phyloP scores from a whole-genome alignment of 2,113 vertebrate species.

The Strix aluco region DNA sequence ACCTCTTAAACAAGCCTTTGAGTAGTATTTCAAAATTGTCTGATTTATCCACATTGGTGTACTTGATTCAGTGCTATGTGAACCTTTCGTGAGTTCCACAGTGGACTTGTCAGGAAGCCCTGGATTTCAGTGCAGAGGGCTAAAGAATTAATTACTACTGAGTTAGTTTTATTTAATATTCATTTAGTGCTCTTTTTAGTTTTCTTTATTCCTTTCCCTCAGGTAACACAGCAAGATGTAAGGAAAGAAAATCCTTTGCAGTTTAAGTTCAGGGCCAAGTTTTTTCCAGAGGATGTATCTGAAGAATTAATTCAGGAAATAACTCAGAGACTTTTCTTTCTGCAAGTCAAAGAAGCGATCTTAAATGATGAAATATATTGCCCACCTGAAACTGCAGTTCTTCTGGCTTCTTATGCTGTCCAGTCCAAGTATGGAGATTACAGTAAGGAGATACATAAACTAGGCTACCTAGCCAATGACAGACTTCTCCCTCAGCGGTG shows the following conservation, averaged over 20 bases:
- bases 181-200: not conserved
- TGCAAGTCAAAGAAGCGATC: conserved; percentile 98
- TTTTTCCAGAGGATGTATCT: conserved; percentile 97
- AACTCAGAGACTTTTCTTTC: conserved; percentile 96
- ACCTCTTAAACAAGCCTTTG: not conserved
- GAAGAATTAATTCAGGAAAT: conserved; percentile 98
- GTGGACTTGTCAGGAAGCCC: not conserved
- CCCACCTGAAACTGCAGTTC: conserved; percentile 96
- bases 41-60: not conserved
- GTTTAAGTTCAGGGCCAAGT: conserved; percentile 97
- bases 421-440: conserved; percentile 96
- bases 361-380: conserved; percentile 98
- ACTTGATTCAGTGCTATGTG: not conserved
- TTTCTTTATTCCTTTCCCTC: conserved; percentile 10
- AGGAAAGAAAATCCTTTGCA: conserved; percentile 97
- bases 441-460: conserved; percentile 89
- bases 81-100: not conserved
- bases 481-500: conserved; percentile 95
- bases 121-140: not conserved
- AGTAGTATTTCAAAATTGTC: not conserved
- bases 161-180: not conserved
- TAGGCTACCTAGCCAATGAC: conserved; percentile 92
- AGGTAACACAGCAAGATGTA: conserved; percentile 98
- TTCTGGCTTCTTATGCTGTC: conserved; percentile 93
- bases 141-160: not conserved